A percentile compares a stretch with the other conserved stretches of the same genome.
Evolutionary conservation across 2,888 invertebrate genomes (phyloP).

Genomic region (Lithophane leautieri): DNA sequence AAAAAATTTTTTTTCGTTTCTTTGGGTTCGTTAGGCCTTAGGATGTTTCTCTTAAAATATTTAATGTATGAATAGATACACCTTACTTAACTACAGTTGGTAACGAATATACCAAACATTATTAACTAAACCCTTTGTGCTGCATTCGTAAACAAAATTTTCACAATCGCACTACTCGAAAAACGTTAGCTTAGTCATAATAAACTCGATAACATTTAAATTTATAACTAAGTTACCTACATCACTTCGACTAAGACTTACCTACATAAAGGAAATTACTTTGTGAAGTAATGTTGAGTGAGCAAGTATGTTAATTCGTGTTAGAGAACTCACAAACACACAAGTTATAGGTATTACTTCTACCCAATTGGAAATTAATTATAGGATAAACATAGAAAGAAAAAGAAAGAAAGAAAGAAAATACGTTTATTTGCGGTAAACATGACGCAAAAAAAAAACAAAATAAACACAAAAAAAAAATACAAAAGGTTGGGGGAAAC

Average conservation of each 20-base stretch:
- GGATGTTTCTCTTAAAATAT: too few species aligned
- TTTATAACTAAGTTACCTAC: constrained; percentile 19
- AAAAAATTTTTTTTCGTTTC: too few species aligned
- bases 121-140: neutral
- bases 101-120: neutral
- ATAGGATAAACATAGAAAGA: too few species aligned
- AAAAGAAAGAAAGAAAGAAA: too few species aligned
- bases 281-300: constrained; percentile 30
- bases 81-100: neutral
- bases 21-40: accelerated
- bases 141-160: neutral
- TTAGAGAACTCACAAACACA: constrained; percentile 36
- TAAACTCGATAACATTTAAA: constrained; percentile 35
- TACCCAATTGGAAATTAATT: constrained; percentile 21
- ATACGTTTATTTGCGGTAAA: too few species aligned
- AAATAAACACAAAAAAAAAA: too few species aligned
- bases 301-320: constrained; percentile 30
- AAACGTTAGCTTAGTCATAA: constrained; percentile 4
- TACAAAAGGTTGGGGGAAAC: too few species aligned
- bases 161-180: neutral
- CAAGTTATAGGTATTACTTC: constrained; percentile 26
- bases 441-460: too few species aligned
- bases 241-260: constrained; percentile 16
- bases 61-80: too few species aligned
- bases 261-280: constrained; percentile 40